Evolutionary conservation across 1,140 invertebrate genomes (phyloP), one percentile per base, ranked within the genome.

Genomic region (Pteromalus puparum): DNA sequence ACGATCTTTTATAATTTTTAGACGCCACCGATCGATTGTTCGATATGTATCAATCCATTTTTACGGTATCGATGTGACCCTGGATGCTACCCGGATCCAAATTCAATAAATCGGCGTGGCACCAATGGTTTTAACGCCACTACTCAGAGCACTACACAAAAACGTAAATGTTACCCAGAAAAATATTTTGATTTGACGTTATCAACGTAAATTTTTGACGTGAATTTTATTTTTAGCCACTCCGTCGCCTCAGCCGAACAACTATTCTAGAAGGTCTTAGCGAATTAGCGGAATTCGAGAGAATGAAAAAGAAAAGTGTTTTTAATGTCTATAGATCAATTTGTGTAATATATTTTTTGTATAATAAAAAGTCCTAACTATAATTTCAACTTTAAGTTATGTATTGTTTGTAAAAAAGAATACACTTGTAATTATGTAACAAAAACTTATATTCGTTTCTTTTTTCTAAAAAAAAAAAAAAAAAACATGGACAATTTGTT

Each of bases 21-120:
- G 87, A 24, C 78, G 34, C 75, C 18, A 13, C 38, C 82, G 18
- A 34, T 86, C 3, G 90, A 92, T 53, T 92, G 91, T 42, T 90
- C 89, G 0, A 77, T 53, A 34, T 92, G 91, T 70, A 67, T 26
- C 15, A 87, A 87, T 86, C 87, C 89, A n/a, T 65, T 89, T n/a
- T 72, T 82, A 0, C 77, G 83, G 13, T 86, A 87, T 42, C 83
- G 73, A 65, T 91, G 90, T 65, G 86, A 90, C 30, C 12, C 85
- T 6, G 68, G 75, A 2, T 91, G 89, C 79, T 87, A 83, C 67
- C 61, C 78, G 13, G 82, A 72, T 53, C 75, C 53, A 21, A 61
- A 61, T 61, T 21, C 53, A 61, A 61, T 61, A 61, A 61, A 21
- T 7, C 53, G 53, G n/a, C 53, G 21, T 18, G 21, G 1, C 18